Evolutionary conservation across 2,888 invertebrate genomes (phyloP).

Genomic region (Drosophila acutilabella): DNA sequence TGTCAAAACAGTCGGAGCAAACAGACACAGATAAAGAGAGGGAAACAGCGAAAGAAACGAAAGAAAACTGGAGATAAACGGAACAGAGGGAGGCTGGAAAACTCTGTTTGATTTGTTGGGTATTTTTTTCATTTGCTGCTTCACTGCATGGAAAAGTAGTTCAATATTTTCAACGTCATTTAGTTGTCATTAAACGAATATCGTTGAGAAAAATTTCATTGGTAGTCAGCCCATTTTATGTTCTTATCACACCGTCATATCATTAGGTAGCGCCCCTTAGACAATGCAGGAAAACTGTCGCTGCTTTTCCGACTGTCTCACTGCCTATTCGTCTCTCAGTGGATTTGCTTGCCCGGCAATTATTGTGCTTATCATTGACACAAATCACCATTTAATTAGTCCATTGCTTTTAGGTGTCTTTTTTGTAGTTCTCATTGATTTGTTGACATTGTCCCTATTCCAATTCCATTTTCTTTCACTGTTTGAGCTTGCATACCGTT

Average conservation of each 20-base stretch:
- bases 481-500: not conserved
- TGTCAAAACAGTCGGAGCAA: constrained; percentile 59
- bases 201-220: constrained; percentile 33
- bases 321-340: constrained; percentile 9
- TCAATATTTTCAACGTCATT: constrained; percentile 74
- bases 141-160: constrained; percentile 66
- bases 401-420: constrained; percentile 65
- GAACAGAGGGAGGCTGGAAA: constrained; percentile 12
- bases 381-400: constrained; percentile 82
- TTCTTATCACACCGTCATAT: constrained; percentile 62
- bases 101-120: constrained; percentile 57
- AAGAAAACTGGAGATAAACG: not conserved
- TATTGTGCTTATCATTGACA: constrained; percentile 82
- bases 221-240: constrained; percentile 61
- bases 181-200: constrained; percentile 65
- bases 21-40: constrained; percentile 6
- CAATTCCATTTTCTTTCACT: not conserved
- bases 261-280: constrained; percentile 60
- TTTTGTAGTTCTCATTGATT: constrained; percentile 73
- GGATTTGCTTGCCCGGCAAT: constrained; percentile 75
- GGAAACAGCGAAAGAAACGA: not conserved
- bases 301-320: constrained; percentile 17
- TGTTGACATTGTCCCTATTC: constrained; percentile 68
- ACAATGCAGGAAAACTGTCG: constrained; percentile 29
- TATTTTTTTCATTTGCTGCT: constrained; percentile 61